Base-by-base conservation (phyloP, 2,888 invertebrate species). In the Phorcus lineatus region DNA sequence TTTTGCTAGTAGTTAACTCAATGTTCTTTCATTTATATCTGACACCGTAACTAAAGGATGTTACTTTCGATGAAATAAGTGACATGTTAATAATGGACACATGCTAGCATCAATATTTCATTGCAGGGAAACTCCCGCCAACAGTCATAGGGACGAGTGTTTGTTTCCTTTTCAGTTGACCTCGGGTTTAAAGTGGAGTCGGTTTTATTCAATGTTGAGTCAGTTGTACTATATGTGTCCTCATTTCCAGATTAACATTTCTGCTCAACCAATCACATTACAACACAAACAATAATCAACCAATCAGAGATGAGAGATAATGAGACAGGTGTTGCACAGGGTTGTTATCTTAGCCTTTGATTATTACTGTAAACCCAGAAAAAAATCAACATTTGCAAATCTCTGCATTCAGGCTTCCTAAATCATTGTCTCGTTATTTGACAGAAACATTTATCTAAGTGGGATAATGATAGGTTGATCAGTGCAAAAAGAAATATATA, bases 341-440 rank as follows among this genome's bases (percentile, higher is more conserved):
- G 62, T 62, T 62, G 62, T 62, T 62, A 62, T 62, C 62, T 62
- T 62, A 62, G 62, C 19, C 62, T 11, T 62, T 62, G 62, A 62
- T 62, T 62, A 62, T 62, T 62, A 62, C 62, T 62, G 62, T 62
- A 62, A 62, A 62, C 6, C 62, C 24, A n/a, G 9, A 13, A 11
- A 62, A 28, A 62, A 28, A 62, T 62, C 28, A 28, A 28, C 62
- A 28, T 28, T 62, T 24, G 28, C 62, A 62, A 62, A 62, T 22
- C 24, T 28, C 62, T 4, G 28, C 1, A 24, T 47, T 47, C 47
- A 47, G 11, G 47, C 13, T 47, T 47, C 47, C 11, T 47, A 47
- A 47, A 47, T 47, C 47, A 4, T 47, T 47, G 47, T 47, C 47
- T 47, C 11, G 47, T 47, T 47, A 47, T 47, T 47, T 47, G 47